phyloP scores from a whole-genome alignment of 1,140 invertebrate genomes.

The Lanistes nyassanus region DNA sequence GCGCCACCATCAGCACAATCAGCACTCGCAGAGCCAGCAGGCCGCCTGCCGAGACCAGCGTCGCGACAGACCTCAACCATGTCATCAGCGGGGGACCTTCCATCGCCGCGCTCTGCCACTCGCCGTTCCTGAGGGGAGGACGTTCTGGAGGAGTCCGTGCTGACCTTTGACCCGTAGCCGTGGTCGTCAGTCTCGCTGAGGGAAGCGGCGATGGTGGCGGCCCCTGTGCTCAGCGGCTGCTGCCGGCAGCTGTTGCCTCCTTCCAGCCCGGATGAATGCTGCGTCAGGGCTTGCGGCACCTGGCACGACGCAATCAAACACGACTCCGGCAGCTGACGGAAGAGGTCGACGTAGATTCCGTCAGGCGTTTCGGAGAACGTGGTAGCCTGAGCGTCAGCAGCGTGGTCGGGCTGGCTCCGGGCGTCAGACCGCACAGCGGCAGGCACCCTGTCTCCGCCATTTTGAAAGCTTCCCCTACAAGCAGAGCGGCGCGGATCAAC shows the following conservation, averaged over 20 bases:
- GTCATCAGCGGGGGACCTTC: no score
- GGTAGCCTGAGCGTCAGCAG: background rate
- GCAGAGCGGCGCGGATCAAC: background rate
- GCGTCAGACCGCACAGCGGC: background rate
- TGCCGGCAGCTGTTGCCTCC: background rate
- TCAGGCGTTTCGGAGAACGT: background rate
- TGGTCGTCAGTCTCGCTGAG: constrained; percentile 20
- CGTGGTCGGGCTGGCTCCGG: no score
- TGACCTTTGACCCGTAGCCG: constrained; percentile 16
- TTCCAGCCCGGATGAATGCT: background rate
- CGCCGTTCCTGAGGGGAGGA: background rate
- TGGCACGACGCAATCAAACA: background rate
- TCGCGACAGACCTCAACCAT: no score
- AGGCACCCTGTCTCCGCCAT: background rate
- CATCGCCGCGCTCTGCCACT: background rate
- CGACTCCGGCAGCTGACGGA: constrained; percentile 5
- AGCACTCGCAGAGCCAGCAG: background rate
- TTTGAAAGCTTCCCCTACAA: background rate
- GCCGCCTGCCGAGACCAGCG: background rate
- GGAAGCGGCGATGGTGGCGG: background rate
- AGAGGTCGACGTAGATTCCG: constrained; percentile 29
- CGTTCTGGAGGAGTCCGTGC: constrained; percentile 12
- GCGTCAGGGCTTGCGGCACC: background rate
- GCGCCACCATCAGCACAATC: background rate
- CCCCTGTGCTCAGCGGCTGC: background rate